phyloP scores from a whole-genome alignment of 2,797 vertebrate species.

The Catharus ustulatus region DNA sequence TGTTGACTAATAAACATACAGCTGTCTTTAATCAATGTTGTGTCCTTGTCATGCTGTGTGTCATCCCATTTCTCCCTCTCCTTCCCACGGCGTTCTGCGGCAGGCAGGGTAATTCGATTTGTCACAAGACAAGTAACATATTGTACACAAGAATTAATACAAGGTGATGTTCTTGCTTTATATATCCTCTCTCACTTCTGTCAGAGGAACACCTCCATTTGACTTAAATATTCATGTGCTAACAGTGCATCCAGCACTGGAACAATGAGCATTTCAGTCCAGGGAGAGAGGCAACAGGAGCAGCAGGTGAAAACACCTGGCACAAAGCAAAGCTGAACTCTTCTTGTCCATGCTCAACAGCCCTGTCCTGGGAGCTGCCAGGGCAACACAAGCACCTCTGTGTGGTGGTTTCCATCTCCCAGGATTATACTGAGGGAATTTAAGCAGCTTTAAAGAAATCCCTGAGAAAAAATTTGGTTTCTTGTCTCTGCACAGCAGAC shows the following conservation, averaged over 20 bases:
- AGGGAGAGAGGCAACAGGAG: not conserved
- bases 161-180: slow-evolving; percentile 30
- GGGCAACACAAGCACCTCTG: not conserved
- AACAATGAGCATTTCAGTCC: not conserved
- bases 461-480: not conserved
- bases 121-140: slow-evolving; percentile 52
- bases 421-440: not conserved
- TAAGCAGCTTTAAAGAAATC: not conserved
- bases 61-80: slow-evolving; percentile 31
- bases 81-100: slow-evolving; percentile 37
- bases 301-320: not conserved
- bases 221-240: slow-evolving; percentile 39
- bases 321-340: not conserved
- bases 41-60: slow-evolving; percentile 50
- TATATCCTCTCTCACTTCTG: slow-evolving; percentile 29
- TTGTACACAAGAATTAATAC: slow-evolving; percentile 41
- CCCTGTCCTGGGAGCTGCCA: not conserved
- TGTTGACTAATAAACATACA: slow-evolving; percentile 72
- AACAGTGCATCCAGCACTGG: not conserved
- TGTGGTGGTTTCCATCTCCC: not conserved
- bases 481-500: not conserved
- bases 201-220: slow-evolving; percentile 33
- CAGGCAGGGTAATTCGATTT: slow-evolving; percentile 46
- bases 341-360: not conserved
- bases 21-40: slow-evolving; percentile 57